Conservation (phyloP, 2,888 invertebrate species). For the Phortica magna region DNA sequence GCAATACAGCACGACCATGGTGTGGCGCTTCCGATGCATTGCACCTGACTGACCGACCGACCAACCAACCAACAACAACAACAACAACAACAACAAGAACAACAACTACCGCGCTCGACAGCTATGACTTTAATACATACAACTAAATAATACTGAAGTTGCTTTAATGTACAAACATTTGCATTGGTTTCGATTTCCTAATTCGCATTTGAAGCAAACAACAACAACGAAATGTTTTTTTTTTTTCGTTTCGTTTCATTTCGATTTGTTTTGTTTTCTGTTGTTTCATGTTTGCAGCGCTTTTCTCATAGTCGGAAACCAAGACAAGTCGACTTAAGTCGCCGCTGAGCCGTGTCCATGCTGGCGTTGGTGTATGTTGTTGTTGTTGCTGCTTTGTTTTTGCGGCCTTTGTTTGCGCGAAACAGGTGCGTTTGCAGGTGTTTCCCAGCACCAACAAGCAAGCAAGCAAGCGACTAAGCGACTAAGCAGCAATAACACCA, state of each 20-base stretch:
- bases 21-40: slow-evolving; percentile 21
- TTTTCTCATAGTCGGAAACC: slow-evolving; percentile 4
- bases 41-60: slow-evolving; percentile 14
- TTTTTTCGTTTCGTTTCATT: too few species aligned
- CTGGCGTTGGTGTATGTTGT: slow-evolving; percentile 52
- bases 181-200: slow-evolving; percentile 68
- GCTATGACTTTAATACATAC: not conserved
- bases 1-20: not conserved
- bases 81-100: not conserved
- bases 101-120: too few species aligned
- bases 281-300: not conserved
- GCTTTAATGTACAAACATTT: slow-evolving; percentile 43
- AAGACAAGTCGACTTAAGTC: slow-evolving; percentile 1
- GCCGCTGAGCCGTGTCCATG: slow-evolving; percentile 30
- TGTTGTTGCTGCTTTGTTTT: slow-evolving; percentile 52
- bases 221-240: slow-evolving; percentile 17
- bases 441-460: slow-evolving; percentile 69
- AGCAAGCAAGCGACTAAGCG: not conserved
- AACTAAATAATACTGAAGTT: not conserved
- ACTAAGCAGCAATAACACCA: slow-evolving; percentile 48
- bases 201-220: slow-evolving; percentile 57
- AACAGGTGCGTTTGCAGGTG: slow-evolving; percentile 76
- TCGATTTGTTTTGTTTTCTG: slow-evolving; percentile 7
- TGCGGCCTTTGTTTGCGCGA: slow-evolving; percentile 49
- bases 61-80: not conserved